Base-by-base conservation (phyloP, 1,140 invertebrate species). In the Wasmannia auropunctata region DNA sequence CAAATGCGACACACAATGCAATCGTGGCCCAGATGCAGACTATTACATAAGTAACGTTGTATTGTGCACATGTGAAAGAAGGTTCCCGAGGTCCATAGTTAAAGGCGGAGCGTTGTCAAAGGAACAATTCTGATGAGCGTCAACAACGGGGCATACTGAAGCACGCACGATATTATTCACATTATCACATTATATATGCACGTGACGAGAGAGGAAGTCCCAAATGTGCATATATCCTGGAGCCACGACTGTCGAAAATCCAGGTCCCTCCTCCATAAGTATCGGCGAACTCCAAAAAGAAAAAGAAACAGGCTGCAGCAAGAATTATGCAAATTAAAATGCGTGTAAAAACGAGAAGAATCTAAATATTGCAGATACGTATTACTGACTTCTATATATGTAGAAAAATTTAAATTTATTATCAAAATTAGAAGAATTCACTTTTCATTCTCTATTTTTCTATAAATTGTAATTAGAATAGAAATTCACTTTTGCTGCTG, bases 181-280 rank as follows among this genome's bases (percentile, higher is more conserved):
- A 51, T 81, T 40, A 70, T 56, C 46, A 37, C 16, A 22, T 8
- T 58, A 19, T 58, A 19, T 11, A 16, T 40, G 22, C n/a, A 31
- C 40, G 2, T 37, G 90, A 88, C 75, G 93, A 60, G 67, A 92
- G 89, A 94, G 76, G 72, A 92, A 90, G 80, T 87, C 87, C 80
- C 94, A 93, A 90, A 94, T 88, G 88, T 93, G 91, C 93, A 95
- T 94, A 92, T 93, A n/a, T n/a, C n/a, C n/a, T 94, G 93, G 87
- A 80, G 46, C 72, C 19, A 60, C 34, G 51, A 34, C 14, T 77
- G 34, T 37, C 11, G 11, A 85, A 72, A 80, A 58, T 43, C 49
- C 25, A 25, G n/a, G n/a, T 31, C 76, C n/a, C 7, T 74, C 25
- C 5, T 58, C 28, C n/a, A 58, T 58, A 14, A 74, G 25, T n/a